phyloP scores from a whole-genome alignment of 1,140 invertebrate genomes.

The Meloidogyne exigua region DNA sequence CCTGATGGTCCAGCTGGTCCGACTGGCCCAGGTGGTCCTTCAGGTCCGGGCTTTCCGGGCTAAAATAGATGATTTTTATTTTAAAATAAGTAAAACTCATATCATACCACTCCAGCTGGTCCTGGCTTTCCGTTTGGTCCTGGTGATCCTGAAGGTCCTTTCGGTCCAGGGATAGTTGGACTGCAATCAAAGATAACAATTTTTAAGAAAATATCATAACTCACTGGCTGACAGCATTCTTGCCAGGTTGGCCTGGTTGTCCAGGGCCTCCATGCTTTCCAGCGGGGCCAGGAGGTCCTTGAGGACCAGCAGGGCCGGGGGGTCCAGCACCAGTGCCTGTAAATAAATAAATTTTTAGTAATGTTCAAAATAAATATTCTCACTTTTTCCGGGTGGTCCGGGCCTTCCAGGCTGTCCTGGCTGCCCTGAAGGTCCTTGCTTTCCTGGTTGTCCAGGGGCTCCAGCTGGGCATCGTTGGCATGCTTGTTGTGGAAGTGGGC shows the following conservation, averaged over 20 bases:
- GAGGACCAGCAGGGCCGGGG: conserved; percentile 5
- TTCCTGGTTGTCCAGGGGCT: conserved; percentile 35
- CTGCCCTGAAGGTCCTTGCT: conserved; percentile 15
- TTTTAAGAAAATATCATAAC: not conserved
- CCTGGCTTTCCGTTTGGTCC: conserved; percentile 9
- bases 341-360: not conserved
- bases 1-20: not conserved
- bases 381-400: conserved; percentile 24
- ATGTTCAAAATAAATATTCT: not conserved
- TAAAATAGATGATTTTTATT: not conserved
- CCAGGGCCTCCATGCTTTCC: conserved; percentile 10
- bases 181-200: not conserved
- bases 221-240: not conserved
- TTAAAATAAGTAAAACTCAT: too few species aligned
- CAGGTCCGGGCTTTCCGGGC: not conserved
- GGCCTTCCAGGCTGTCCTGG: conserved; percentile 27
- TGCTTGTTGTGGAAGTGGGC: conserved; percentile 2
- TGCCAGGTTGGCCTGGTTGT: conserved; percentile 5
- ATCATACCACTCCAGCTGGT: conserved; percentile 5
- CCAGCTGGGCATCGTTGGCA: conserved; percentile 32
- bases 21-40: conserved; percentile 3
- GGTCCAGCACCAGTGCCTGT: not conserved
- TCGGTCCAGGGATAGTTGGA: not conserved
- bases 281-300: not conserved
- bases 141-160: not conserved